Evolutionary conservation across 2,797 vertebrate species (phyloP), one percentile per base, ranked within the genome.

Genomic region (Sebastiscus albofasciatus): DNA sequence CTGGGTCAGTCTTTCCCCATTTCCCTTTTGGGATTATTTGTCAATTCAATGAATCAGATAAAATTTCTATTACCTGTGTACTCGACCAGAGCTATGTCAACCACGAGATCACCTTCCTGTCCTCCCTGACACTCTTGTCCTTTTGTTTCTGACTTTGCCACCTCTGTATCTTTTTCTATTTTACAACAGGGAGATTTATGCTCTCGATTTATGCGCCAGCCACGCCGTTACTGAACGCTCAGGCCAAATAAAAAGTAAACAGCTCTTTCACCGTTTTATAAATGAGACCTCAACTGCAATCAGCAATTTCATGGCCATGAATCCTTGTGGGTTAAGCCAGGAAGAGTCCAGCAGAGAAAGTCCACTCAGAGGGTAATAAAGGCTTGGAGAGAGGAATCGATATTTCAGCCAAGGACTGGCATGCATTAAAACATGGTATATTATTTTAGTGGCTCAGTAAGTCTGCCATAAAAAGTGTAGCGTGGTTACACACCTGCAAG

Each of bases 221-320:
- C 60, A 2, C 10, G 10, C 56, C 39, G 54, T 91, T 90, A 81
- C 72, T 85, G 83, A 88, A 90, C 46, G 73, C 14, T 82, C 70
- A 70, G 74, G 80, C 81, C 77, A 79, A 89, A 90, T 89, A 89
- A 93, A 94, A 95, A 75, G 77, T 75, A 91, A 92, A 91, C 72
- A 85, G 86, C 80, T 71, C 75, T 67, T 89, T 83, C 39, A 77
- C 33, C 5, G 11, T 77, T 75, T 90, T 86, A 92, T 89, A 91
- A 94, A 94, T 85, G 87, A 93, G 83, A 83, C 74, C 84, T 92
- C 79, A 82, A 83, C 80, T 49, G 70, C 88, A 92, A 93, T 91
- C 89, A 92, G 86, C 82, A 84, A 87, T 87, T 92, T 94, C 89
- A 89, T 62, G 34, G 87, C 75, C 73, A 68, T 80, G 78, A 90